These are phyloP conservation scores for Stratiomys singularior DNA, from an alignment of 2,888 invertebrate genomes.

Conservation along the genomic window DNA sequence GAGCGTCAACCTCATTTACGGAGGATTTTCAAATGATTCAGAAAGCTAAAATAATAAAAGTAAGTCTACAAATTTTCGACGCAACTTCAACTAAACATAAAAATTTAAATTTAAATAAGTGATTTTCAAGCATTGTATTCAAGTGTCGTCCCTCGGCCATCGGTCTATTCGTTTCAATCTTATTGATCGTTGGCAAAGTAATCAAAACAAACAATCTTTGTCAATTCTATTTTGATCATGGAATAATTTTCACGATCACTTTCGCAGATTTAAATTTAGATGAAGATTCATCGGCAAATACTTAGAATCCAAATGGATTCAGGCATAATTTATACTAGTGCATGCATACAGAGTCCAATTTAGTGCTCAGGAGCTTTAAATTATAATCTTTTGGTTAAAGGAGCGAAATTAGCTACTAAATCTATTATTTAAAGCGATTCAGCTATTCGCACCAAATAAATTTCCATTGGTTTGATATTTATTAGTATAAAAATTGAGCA, in stretches of 20 bases:
- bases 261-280: slow-evolving; percentile 20
- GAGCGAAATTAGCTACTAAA: no score
- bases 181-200: neutral
- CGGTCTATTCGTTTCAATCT: neutral
- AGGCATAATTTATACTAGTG: no score
- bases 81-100: neutral
- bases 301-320: slow-evolving; percentile 4
- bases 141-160: neutral
- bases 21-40: neutral
- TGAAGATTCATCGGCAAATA: neutral
- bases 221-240: slow-evolving; percentile 30
- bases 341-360: no score
- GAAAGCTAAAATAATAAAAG: neutral
- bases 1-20: no score
- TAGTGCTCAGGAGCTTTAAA: no score
- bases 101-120: neutral
- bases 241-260: neutral
- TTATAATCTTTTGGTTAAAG: no score
- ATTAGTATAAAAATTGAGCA: no score
- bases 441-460: no score
- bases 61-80: neutral
- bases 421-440: no score
- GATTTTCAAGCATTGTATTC: neutral
- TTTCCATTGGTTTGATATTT: no score
- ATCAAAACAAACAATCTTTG: slow-evolving; percentile 32